Percentiles rank a stretch among this genome's conserved stretches.
Evolutionary conservation across 2,888 invertebrate species (phyloP).

Genomic region (Nycteola revayana): DNA sequence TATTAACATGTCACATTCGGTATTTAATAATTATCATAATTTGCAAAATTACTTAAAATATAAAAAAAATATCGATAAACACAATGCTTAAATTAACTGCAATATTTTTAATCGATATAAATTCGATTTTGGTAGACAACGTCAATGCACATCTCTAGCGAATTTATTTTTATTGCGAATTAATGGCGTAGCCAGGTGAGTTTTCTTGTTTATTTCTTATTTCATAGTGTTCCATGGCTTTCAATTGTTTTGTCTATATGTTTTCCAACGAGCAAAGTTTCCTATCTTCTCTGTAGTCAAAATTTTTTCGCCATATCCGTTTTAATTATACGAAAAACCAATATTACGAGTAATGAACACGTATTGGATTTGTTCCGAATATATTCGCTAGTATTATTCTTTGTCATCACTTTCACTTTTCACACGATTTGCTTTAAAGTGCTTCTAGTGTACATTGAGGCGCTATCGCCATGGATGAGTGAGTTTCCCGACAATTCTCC

Average conservation of each 20-base stretch:
- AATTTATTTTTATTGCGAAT: slow-evolving; percentile 81
- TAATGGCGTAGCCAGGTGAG: slow-evolving; percentile 83
- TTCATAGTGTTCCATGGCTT: slow-evolving; percentile 75
- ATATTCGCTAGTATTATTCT: slow-evolving; percentile 79
- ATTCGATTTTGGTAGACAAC: too few species aligned
- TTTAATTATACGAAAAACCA: slow-evolving; percentile 70
- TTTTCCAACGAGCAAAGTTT: slow-evolving; percentile 76
- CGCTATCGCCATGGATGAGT: slow-evolving; percentile 78
- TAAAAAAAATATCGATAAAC: too few species aligned
- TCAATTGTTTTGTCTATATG: slow-evolving; percentile 80
- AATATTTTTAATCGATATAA: too few species aligned
- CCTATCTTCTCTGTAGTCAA: slow-evolving; percentile 71
- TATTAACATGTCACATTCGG: too few species aligned
- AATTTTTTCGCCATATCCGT: slow-evolving; percentile 72
- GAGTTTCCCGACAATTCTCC: slow-evolving; percentile 62
- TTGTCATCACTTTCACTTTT: slow-evolving; percentile 82
- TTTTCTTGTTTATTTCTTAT: slow-evolving; percentile 80
- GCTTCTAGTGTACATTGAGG: slow-evolving; percentile 64
- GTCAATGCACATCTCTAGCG: slow-evolving; percentile 31
- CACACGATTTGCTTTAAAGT: slow-evolving; percentile 69
- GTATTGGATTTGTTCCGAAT: slow-evolving; percentile 80
- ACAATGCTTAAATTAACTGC: too few species aligned
- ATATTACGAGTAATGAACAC: slow-evolving; percentile 79
- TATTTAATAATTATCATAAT: too few species aligned
- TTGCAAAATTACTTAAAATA: too few species aligned